Conservation (phyloP, 1,140 invertebrate genomes). For the Batillaria attramentaria region DNA sequence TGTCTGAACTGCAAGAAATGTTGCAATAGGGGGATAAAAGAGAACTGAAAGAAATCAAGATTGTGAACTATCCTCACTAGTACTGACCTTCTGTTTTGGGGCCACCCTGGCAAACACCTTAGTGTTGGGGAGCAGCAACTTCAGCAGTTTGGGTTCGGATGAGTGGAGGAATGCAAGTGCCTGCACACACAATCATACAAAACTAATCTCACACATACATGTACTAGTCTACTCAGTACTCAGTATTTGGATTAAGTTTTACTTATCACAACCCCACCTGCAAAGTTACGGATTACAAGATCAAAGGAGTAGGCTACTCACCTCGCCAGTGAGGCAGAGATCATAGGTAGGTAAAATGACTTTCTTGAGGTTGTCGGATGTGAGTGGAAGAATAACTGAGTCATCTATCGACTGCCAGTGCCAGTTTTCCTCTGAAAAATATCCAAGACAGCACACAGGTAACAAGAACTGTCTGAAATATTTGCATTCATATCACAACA, state of each 20-base stretch:
- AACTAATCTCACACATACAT: neutral
- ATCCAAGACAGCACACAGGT: slow-evolving; percentile 14
- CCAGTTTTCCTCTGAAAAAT: slow-evolving; percentile 74
- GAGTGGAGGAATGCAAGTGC: slow-evolving; percentile 83
- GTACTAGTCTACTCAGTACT: neutral
- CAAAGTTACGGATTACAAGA: too few species aligned
- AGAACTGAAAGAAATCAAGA: too few species aligned
- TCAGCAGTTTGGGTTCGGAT: slow-evolving; percentile 78
- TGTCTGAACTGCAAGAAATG: too few species aligned
- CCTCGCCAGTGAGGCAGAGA: slow-evolving; percentile 95
- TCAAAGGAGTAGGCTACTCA: too few species aligned
- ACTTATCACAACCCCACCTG: too few species aligned
- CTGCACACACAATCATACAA: slow-evolving; percentile 67
- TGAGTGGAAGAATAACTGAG: slow-evolving; percentile 76
- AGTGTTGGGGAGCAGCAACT: slow-evolving; percentile 85
- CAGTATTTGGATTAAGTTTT: too few species aligned
- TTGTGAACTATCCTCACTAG: too few species aligned
- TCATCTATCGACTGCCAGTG: slow-evolving; percentile 89
- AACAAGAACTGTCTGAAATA: neutral
- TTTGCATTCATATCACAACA: neutral
- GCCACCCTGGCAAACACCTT: slow-evolving; percentile 74
- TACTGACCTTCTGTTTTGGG: slow-evolving; percentile 71
- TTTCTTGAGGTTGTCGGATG: slow-evolving; percentile 68
- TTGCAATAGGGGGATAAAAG: too few species aligned
- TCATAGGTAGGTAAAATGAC: slow-evolving; percentile 83